Conservation (phyloP, 2,797 vertebrate species). For the Tinamus major region DNA sequence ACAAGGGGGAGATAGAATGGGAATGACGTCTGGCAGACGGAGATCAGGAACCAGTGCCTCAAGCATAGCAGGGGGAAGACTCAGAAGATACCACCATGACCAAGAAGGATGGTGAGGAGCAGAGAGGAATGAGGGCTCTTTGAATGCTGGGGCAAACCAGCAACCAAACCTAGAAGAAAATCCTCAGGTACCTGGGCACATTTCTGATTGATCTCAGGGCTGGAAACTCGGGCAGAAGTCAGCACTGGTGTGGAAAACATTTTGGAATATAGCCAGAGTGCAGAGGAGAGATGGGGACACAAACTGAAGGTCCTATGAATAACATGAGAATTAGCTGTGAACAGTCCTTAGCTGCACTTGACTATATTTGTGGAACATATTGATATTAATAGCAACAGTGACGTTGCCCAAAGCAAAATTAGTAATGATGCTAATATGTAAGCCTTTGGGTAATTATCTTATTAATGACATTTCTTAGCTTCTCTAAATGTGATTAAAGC, state of each 20-base stretch:
- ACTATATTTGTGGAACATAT: neutral
- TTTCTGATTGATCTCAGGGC: neutral
- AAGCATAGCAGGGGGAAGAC: neutral
- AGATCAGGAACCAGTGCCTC: neutral
- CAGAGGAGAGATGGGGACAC: neutral
- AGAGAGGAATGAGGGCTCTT: neutral
- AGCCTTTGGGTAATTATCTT: neutral
- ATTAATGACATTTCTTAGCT: neutral
- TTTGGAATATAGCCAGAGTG: neutral
- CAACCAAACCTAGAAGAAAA: neutral
- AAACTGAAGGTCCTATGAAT: neutral
- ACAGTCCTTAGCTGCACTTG: neutral
- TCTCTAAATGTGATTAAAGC: neutral
- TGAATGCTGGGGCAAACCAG: neutral
- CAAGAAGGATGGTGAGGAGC: neutral
- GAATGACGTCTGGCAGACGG: neutral
- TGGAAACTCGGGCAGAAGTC: constrained; percentile 16
- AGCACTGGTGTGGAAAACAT: neutral
- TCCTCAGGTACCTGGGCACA: neutral
- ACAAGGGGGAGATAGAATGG: neutral
- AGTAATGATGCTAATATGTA: neutral
- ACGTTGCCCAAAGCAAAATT: constrained; percentile 14
- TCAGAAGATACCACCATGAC: neutral
- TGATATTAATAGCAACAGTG: neutral
- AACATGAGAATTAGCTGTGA: constrained; percentile 11